Conservation (phyloP, 2,113 vertebrate species). For the Stigmatopora argus region DNA sequence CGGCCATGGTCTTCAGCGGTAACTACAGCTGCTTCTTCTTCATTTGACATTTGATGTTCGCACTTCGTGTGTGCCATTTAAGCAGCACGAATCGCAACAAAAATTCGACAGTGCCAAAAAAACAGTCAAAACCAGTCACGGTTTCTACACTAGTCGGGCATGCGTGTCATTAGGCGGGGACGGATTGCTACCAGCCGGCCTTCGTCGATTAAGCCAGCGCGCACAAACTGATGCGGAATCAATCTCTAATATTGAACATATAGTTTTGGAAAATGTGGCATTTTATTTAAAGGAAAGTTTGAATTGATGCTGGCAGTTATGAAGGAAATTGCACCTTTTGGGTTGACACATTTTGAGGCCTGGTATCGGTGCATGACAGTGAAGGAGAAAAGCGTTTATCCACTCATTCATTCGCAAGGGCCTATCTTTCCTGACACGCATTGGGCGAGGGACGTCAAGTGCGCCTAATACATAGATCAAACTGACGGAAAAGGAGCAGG, state of each 20-base stretch:
- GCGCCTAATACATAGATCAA: not conserved
- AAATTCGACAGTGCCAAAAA: not conserved
- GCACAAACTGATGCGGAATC: conserved; percentile 4
- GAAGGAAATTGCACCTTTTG: not conserved
- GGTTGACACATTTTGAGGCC: not conserved
- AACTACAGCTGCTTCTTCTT: conserved; percentile 47
- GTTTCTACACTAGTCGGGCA: conserved; percentile 39
- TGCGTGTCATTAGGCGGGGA: conserved; percentile 19
- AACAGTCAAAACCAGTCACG: conserved; percentile 4
- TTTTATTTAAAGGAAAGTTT: not conserved
- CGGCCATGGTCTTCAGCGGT: conserved; percentile 96
- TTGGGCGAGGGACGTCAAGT: not conserved
- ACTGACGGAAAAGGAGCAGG: not conserved
- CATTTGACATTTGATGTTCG: conserved; percentile 15
- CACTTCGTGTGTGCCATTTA: not conserved
- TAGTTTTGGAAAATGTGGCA: not conserved
- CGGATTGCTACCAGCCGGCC: conserved; percentile 10
- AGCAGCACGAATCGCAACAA: not conserved
- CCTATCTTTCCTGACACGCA: not conserved
- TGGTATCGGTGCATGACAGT: not conserved
- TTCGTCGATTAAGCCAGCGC: not conserved
- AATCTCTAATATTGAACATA: not conserved
- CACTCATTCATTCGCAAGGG: conserved; percentile 5
- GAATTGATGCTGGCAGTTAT: not conserved
- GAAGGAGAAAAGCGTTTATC: conserved; percentile 6